Percentiles rank a stretch among this genome's conserved stretches.
Evolutionary conservation across 2,113 vertebrate species (phyloP).

Genomic region (Micronycteris hirsuta): DNA sequence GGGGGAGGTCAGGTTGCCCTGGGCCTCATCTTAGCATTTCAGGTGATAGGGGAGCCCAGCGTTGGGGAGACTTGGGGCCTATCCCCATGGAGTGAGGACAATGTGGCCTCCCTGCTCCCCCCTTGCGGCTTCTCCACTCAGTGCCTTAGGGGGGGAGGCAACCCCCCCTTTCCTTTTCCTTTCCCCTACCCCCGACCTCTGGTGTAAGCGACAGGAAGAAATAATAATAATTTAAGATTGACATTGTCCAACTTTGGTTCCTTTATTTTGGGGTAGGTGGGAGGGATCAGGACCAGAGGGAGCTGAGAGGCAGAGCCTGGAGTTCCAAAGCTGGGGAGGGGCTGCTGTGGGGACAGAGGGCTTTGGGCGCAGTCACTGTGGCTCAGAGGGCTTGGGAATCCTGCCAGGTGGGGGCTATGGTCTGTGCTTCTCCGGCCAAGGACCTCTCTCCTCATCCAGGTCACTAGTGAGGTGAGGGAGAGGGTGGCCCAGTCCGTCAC

Average conservation of each 20-base stretch:
- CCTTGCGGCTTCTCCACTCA: slow-evolving; percentile 68
- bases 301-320: not conserved
- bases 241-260: slow-evolving; percentile 47
- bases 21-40: slow-evolving; percentile 72
- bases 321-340: not conserved
- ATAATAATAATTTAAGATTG: slow-evolving; percentile 79
- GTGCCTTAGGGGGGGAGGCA: slow-evolving; percentile 69
- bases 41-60: slow-evolving; percentile 60
- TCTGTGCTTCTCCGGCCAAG: not conserved
- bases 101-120: slow-evolving; percentile 27
- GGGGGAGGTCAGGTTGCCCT: slow-evolving; percentile 44
- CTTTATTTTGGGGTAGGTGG: slow-evolving; percentile 33
- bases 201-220: slow-evolving; percentile 73
- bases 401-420: not conserved
- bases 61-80: slow-evolving; percentile 55
- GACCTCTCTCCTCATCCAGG: not conserved
- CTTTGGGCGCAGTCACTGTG: not conserved
- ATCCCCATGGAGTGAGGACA: slow-evolving; percentile 50
- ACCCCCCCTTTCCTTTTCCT: slow-evolving; percentile 50
- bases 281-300: not conserved
- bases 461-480: slow-evolving; percentile 28
- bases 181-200: slow-evolving; percentile 26
- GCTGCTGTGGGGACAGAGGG: not conserved
- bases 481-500: not conserved
- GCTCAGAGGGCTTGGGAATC: not conserved